Base-by-base conservation (phyloP, 2,888 invertebrate genomes). In the Dryococelus australis region DNA sequence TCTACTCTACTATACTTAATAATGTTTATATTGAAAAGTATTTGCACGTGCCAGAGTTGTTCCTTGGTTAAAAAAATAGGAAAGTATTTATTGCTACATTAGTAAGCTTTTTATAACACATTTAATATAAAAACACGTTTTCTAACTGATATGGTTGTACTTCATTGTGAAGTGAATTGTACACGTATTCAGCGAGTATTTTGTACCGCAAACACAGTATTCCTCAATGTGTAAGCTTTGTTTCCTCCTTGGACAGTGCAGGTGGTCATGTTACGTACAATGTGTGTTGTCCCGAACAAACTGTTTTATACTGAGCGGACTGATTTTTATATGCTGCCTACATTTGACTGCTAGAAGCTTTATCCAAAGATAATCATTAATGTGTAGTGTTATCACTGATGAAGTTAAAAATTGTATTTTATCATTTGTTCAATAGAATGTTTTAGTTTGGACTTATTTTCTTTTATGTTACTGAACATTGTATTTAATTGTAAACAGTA, bases 341-440 rank as follows among this genome's bases (percentile, higher is more conserved):
- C 8, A n/a, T 65, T n/a, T 65, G n/a, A 65, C 24, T 65, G 65
- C 65, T 65, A 65, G 65, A 16, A 65, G 65, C 65, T 65, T 65
- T 65, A 65, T 65, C n/a, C 65, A 65, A 65, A 65, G 65, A 65
- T 65, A 65, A 65, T 20, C 65, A 65, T 65, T 65, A 20, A 65
- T 65, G n/a, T 65, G n/a, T n/a, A 65, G n/a, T 65, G n/a, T 24
- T 65, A 24, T 24, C 16, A 24, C n/a, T 47, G 47, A 47, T 6
- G 8, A 20, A 16, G n/a, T 65, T 24, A 65, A 12, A n/a, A 16
- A 65, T 65, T 65, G 65, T 65, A 24, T 65, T 51, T 8, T n/a
- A 65, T 65, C 10, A n/a, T 65, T 65, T 2, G 10, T 47, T 47
- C 10, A 47, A 47, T 47, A 47, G 47, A 6, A 16, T 47, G 16